Conservation (phyloP, 1,140 invertebrate genomes). For the Macrosteles quadrilineatus region DNA sequence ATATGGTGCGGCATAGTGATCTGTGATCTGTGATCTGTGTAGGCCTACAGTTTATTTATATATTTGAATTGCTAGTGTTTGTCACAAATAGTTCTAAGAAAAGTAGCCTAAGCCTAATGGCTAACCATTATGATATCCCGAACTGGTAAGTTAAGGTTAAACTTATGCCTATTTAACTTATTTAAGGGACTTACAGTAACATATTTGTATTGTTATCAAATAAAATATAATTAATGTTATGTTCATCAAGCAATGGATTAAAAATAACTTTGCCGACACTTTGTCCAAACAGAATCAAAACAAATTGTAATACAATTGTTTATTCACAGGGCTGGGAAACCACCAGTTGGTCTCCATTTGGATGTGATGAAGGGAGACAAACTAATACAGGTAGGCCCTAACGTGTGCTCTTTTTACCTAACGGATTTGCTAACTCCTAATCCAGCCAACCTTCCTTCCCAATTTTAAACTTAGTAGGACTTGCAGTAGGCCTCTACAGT, state of each 20-base stretch:
- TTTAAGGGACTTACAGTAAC: neutral
- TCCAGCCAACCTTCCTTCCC: neutral
- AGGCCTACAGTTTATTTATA: too few species aligned
- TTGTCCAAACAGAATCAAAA: neutral
- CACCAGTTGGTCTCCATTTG: constrained; percentile 93
- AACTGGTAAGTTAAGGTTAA: constrained; percentile 64
- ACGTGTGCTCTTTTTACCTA: neutral
- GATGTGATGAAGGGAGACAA: constrained; percentile 98
- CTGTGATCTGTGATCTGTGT: neutral
- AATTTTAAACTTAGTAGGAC: neutral
- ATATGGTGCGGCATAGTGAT: neutral
- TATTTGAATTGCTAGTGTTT: too few species aligned
- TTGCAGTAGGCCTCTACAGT: neutral
- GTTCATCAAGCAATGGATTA: neutral
- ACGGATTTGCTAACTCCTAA: neutral
- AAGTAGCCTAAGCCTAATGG: too few species aligned
- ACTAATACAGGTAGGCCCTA: constrained; percentile 80
- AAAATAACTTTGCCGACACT: neutral
- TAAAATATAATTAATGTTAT: neutral
- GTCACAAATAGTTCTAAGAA: too few species aligned
- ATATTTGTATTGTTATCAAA: neutral
- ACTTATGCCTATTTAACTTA: neutral
- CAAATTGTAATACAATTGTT: constrained; percentile 3
- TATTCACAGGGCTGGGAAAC: constrained; percentile 91
- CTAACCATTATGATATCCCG: constrained; percentile 85